phyloP scores from a whole-genome alignment of 92 coral and sea anemone genomes.

The Parazoanthus darwini region DNA sequence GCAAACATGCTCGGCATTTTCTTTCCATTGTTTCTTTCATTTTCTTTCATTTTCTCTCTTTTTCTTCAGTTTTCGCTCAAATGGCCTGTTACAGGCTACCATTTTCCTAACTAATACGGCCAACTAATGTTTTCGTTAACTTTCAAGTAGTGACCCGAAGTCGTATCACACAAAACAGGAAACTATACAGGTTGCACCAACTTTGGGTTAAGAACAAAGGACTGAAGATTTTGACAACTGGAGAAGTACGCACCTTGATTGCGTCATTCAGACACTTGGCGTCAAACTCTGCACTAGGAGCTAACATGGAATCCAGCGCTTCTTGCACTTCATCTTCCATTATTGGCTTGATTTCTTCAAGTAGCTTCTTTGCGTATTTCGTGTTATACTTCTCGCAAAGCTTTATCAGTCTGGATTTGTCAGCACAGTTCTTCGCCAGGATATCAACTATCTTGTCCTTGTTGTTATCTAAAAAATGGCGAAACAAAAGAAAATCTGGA shows the following conservation, averaged over 20 bases:
- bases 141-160: too few species aligned
- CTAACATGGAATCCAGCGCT: conserved; percentile 70
- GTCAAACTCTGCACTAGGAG: conserved; percentile 62
- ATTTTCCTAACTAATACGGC: too few species aligned
- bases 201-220: too few species aligned
- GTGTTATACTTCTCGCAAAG: conserved; percentile 67
- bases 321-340: conserved; percentile 76
- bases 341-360: conserved; percentile 68
- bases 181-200: too few species aligned
- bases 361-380: conserved; percentile 71
- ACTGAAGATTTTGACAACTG: conserved; percentile 49
- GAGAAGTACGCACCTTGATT: conserved; percentile 58
- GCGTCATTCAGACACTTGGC: conserved; percentile 81
- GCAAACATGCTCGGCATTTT: too few species aligned
- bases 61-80: too few species aligned
- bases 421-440: conserved; percentile 72
- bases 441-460: conserved; percentile 72
- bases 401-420: conserved; percentile 56
- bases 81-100: too few species aligned
- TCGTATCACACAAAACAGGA: neutral
- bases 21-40: too few species aligned
- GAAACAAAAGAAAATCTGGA: neutral
- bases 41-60: too few species aligned
- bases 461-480: conserved; percentile 51
- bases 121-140: too few species aligned